These are phyloP conservation scores for Notolepis coatsorum DNA, from an alignment of 2,797 vertebrate species.

Conservation along the genomic window DNA sequence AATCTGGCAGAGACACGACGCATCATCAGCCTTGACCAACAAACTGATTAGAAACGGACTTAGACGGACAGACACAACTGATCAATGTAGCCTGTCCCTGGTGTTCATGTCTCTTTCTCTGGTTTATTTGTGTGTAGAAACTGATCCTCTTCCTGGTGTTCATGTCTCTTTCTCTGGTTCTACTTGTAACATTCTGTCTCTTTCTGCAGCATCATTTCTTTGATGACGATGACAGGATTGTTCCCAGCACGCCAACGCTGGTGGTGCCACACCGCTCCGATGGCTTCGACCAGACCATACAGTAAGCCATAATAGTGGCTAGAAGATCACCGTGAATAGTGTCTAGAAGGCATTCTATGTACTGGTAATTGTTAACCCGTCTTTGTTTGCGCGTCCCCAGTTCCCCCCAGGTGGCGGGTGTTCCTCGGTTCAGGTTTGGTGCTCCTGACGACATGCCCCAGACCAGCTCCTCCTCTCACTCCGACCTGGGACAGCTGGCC, in stretches of 20 bases:
- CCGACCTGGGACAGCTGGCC: conserved; percentile 93
- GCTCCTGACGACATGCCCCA: conserved; percentile 91
- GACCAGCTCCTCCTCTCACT: conserved; percentile 89
- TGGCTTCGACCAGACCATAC: conserved; percentile 93
- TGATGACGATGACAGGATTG: conserved; percentile 96
- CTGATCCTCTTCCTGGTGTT: too few species aligned
- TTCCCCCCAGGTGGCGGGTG: conserved; percentile 94
- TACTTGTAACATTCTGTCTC: neutral
- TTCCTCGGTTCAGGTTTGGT: conserved; percentile 92
- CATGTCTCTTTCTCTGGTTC: neutral
- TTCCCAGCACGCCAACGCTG: conserved; percentile 94
- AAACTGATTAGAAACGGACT: too few species aligned
- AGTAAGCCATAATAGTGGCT: conserved; percentile 81
- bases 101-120: neutral
- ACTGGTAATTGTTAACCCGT: conserved; percentile 5
- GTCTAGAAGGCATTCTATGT: neutral
- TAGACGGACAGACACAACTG: too few species aligned
- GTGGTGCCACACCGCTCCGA: conserved; percentile 92
- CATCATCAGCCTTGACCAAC: too few species aligned
- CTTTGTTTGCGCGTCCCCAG: conserved; percentile 67
- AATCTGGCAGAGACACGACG: too few species aligned
- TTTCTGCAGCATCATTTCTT: conserved; percentile 88
- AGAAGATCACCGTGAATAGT: neutral
- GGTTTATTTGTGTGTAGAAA: neutral
- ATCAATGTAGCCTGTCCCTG: too few species aligned